Percentiles rank a stretch among this genome's conserved stretches.
Evolutionary conservation across 2,888 invertebrate species (phyloP).

Genomic region (Nephrotoma guestfalica): DNA sequence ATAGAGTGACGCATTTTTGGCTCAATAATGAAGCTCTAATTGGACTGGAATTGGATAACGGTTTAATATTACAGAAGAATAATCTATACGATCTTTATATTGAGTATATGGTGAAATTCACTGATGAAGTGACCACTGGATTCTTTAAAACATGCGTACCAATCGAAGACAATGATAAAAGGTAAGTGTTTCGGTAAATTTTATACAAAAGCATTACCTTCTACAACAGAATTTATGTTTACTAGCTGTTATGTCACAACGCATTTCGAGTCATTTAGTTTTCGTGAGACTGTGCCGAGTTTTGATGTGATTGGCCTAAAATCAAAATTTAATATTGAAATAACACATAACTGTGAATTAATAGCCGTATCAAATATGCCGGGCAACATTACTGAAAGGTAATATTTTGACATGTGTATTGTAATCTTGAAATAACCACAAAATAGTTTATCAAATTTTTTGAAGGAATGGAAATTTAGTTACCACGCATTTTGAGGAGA

Average conservation of each 20-base stretch:
- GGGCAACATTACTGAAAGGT: background rate
- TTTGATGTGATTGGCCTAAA: background rate
- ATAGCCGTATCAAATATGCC: background rate
- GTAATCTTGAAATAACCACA: background rate
- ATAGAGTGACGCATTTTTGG: background rate
- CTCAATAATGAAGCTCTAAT: background rate
- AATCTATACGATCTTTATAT: background rate
- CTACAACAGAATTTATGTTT: background rate
- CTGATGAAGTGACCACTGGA: background rate
- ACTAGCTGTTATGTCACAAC: background rate
- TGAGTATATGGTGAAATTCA: background rate
- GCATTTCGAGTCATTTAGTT: background rate
- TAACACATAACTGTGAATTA: background rate
- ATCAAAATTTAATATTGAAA: background rate
- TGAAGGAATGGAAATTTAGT: background rate
- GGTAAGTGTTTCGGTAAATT: background rate
- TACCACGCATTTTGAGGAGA: background rate
- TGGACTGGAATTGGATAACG: background rate
- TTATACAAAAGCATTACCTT: background rate
- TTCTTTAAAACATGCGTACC: background rate
- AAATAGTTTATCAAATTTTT: background rate
- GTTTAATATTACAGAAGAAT: background rate
- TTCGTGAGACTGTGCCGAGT: background rate
- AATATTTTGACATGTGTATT: background rate
- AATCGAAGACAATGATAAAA: background rate